Percentiles rank a stretch among this genome's conserved stretches.
phyloP scores from a whole-genome alignment of 2,797 vertebrate genomes.

The Aplochiton taeniatus region DNA sequence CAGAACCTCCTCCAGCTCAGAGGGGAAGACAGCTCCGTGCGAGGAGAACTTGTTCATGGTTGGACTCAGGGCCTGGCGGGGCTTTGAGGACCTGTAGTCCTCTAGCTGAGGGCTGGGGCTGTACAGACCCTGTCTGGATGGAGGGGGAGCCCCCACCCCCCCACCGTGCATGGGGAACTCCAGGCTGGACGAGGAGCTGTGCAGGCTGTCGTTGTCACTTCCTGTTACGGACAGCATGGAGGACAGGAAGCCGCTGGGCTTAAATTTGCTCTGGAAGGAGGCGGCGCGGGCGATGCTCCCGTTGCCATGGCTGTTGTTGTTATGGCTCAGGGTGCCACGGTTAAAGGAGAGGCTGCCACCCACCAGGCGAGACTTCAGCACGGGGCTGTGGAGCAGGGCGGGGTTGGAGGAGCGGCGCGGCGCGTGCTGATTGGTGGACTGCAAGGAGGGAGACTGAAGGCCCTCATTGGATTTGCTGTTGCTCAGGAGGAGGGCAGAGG shows the following conservation, averaged over 20 bases:
- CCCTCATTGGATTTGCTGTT: slow-evolving; percentile 60
- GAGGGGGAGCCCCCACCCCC: slow-evolving; percentile 20
- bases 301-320: slow-evolving; percentile 26
- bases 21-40: slow-evolving; percentile 75
- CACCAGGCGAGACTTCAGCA: slow-evolving; percentile 65
- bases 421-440: slow-evolving; percentile 42
- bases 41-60: slow-evolving; percentile 79
- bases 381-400: slow-evolving; percentile 60
- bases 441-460: slow-evolving; percentile 37
- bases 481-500: slow-evolving; percentile 58
- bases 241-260: slow-evolving; percentile 68
- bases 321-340: slow-evolving; percentile 63
- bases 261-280: slow-evolving; percentile 80
- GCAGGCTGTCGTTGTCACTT: slow-evolving; percentile 84
- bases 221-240: slow-evolving; percentile 69
- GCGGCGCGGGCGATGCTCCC: slow-evolving; percentile 63
- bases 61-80: slow-evolving; percentile 34
- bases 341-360: slow-evolving; percentile 78
- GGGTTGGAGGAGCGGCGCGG: slow-evolving; percentile 41
- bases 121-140: slow-evolving; percentile 49
- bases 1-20: slow-evolving; percentile 53
- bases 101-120: slow-evolving; percentile 50
- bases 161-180: slow-evolving; percentile 71
- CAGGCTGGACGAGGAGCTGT: slow-evolving; percentile 85
- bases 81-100: slow-evolving; percentile 54